A percentile compares a stretch with the other conserved stretches of the same genome.
Conservation (phyloP, 2,888 invertebrate genomes). For the Carabus problematicus region DNA sequence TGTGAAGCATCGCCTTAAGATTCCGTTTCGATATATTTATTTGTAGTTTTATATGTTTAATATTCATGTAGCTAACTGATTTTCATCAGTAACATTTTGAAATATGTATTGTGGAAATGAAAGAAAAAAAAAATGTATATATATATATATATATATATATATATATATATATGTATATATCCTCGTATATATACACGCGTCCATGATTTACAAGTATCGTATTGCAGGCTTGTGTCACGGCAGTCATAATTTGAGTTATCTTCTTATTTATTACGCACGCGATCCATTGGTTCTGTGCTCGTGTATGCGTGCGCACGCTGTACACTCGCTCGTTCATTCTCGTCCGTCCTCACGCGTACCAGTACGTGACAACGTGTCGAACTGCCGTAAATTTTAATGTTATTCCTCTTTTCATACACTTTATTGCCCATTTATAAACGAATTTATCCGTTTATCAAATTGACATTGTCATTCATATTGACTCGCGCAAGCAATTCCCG, state of each 20-base stretch:
- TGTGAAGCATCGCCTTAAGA: constrained; percentile 10
- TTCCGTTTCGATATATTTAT: constrained; percentile 33
- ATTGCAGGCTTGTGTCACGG: constrained; percentile 54
- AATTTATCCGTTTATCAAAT: constrained; percentile 35
- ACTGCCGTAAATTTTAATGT: constrained; percentile 41
- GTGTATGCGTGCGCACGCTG: not conserved
- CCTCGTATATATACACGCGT: constrained; percentile 15
- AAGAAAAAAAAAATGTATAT: constrained; percentile 9
- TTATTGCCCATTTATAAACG: constrained; percentile 36
- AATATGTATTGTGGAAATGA: constrained; percentile 46
- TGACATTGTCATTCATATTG: constrained; percentile 24
- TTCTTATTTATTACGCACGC: constrained; percentile 55
- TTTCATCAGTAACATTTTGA: constrained; percentile 51
- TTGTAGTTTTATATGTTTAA: constrained; percentile 44
- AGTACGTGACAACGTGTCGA: constrained; percentile 41
- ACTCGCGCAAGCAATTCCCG: too few relatives aligned
- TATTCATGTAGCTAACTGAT: constrained; percentile 50
- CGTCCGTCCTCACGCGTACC: constrained; percentile 19
- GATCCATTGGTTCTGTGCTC: constrained; percentile 37
- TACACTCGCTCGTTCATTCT: not conserved
- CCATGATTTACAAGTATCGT: constrained; percentile 56
- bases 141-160: constrained; percentile 4
- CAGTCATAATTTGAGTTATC: constrained; percentile 57
- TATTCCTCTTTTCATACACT: constrained; percentile 36
- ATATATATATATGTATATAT: constrained; percentile 9